Evolutionary conservation across 2,113 vertebrate species (phyloP), one percentile per base, ranked within the genome.

Genomic region (Sorex fumeus): DNA sequence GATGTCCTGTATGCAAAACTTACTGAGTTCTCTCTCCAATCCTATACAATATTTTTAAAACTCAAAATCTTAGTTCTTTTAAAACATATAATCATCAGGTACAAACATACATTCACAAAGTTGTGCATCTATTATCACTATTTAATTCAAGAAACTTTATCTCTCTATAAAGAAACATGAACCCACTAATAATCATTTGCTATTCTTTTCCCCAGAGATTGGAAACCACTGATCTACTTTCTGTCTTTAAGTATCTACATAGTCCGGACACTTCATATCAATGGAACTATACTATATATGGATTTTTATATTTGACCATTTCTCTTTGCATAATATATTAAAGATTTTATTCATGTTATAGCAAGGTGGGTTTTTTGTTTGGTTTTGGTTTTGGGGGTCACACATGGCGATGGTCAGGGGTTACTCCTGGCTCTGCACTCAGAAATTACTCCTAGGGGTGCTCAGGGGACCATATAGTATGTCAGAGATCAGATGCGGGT

Each of bases 211-310:
- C 6, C 2, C 5, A 45, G 7, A 82, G 45, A 34, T 53, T 79
- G 43, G 60, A 84, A 88, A 79, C n/a, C 25, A 53, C 27, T 45
- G 34, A 53, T 78, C 25, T 69, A 21, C 53, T 70, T 89, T 72
- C 16, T 92, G 28, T 70, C 19, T 74, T 40, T 78, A 57, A 8
- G 34, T 25, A 45, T 71, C 53, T 74, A 36, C 72, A 36, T 53
- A 34, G 76, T 74, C 21, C 66, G 40, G 43, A 43, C 86, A 84
- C 53, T 90, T 87, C 28, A 62, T 45, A 70, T 78, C 67, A 45
- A 25, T 70, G 40, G 69, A 90, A 74, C 79, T 5, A 45, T 43
- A 45, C 0, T n/a, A 77, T 0, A 6, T n/a, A 47, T 12, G n/a
- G 3, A 2, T 69, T 79, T 91, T 82, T 84, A 47, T 45, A 16